A percentile compares a stretch with the other conserved stretches of the same genome.
phyloP scores from a whole-genome alignment of 2,113 vertebrate species.

The Erythrolamprus reginae region DNA sequence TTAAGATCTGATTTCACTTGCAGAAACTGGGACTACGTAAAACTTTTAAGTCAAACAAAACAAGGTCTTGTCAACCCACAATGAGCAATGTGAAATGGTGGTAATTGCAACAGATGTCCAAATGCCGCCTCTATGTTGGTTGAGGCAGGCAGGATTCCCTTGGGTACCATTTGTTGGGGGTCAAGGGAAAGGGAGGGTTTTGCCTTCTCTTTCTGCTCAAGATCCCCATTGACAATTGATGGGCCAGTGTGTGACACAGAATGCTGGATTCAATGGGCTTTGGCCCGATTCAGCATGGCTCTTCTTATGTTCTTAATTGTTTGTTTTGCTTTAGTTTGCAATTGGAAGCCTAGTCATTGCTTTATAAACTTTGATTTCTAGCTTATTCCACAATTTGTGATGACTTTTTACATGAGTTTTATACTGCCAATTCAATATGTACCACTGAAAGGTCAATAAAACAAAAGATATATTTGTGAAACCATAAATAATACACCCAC shows the following conservation, averaged over 20 bases:
- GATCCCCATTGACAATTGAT: too few relatives aligned
- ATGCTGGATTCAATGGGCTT: too few relatives aligned
- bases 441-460: neutral
- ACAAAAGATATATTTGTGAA: neutral
- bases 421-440: neutral
- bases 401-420: neutral
- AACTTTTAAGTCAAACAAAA: neutral
- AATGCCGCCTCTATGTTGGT: too few relatives aligned
- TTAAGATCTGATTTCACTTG: neutral
- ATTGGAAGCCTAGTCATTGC: neutral
- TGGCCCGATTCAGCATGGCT: too few relatives aligned
- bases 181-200: too few relatives aligned
- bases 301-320: too few relatives aligned
- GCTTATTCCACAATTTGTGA: neutral
- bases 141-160: too few relatives aligned
- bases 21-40: neutral
- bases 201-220: too few relatives aligned
- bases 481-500: neutral
- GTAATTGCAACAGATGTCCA: too few relatives aligned
- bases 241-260: too few relatives aligned
- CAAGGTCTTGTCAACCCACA: neutral
- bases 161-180: too few relatives aligned
- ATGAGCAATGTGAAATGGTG: neutral
- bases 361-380: neutral
- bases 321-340: neutral